Percentiles rank a stretch among this genome's conserved stretches.
Evolutionary conservation across 2,113 vertebrate species (phyloP).

Genomic region (Corapipo altera): DNA sequence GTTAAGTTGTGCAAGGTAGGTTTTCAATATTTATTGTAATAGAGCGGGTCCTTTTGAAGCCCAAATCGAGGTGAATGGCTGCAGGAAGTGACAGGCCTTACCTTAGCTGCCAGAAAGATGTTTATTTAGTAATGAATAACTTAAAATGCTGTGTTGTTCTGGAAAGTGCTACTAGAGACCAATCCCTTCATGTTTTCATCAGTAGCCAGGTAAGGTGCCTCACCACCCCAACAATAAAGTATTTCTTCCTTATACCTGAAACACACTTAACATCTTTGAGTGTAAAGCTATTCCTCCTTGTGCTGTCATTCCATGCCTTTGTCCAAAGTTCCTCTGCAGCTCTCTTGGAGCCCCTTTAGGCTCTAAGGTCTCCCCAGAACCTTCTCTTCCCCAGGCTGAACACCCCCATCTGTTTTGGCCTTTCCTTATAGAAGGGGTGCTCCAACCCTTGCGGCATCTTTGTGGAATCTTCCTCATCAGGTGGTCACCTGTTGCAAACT

Average conservation of each 20-base stretch:
- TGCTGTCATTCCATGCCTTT: background rate
- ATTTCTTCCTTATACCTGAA: background rate
- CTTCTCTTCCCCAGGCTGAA: background rate
- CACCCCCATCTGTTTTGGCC: background rate
- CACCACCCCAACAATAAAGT: background rate
- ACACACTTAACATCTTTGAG: background rate
- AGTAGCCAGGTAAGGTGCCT: background rate
- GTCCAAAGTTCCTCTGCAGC: background rate
- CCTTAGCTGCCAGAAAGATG: background rate
- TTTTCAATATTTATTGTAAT: background rate
- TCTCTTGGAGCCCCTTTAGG: background rate
- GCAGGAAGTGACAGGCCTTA: background rate
- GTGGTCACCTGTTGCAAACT: background rate
- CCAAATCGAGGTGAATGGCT: background rate
- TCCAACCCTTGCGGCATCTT: background rate
- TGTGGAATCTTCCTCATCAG: background rate
- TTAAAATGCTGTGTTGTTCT: fast-evolving
- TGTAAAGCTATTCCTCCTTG: background rate
- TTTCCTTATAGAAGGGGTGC: background rate
- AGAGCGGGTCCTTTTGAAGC: background rate
- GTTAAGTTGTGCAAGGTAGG: background rate
- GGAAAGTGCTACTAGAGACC: background rate
- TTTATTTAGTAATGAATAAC: background rate
- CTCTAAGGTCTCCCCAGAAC: background rate
- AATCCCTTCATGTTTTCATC: background rate